Conservation (phyloP, 2,888 invertebrate species). For the Octonoba sinensis region DNA sequence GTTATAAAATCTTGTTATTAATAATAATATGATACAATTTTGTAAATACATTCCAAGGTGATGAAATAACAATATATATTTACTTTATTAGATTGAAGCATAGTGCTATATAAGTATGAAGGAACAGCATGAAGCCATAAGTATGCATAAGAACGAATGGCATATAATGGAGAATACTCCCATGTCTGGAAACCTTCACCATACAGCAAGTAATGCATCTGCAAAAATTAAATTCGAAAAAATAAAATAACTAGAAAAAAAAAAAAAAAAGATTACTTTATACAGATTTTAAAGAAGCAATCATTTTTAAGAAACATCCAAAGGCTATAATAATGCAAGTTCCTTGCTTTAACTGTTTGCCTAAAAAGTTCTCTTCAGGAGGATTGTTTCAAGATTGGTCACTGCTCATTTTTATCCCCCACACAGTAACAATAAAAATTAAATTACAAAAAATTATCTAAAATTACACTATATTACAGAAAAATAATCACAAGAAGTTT, state of each 20-base stretch:
- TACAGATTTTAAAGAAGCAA: not conserved
- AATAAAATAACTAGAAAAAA: not conserved
- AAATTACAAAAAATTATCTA: too few relatives aligned
- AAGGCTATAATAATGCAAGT: not conserved
- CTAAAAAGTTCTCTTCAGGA: too few relatives aligned
- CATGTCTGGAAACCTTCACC: constrained; percentile 97
- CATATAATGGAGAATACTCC: constrained; percentile 97
- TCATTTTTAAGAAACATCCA: not conserved
- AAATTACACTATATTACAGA: too few relatives aligned
- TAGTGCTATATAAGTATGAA: constrained; percentile 82
- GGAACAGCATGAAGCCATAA: constrained; percentile 90
- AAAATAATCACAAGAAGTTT: too few relatives aligned
- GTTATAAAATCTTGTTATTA: not conserved
- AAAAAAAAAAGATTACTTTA: not conserved
- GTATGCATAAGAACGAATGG: constrained; percentile 94
- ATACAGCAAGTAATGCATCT: constrained; percentile 84
- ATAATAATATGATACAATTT: not conserved
- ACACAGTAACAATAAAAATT: too few relatives aligned
- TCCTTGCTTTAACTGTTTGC: too few relatives aligned
- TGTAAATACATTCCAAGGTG: not conserved
- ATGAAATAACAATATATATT: not conserved
- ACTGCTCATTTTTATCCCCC: too few relatives aligned
- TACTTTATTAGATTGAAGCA: constrained; percentile 80
- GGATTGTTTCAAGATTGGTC: too few relatives aligned
- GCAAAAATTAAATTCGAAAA: constrained; percentile 66